Evolutionary conservation across 2,888 invertebrate species (phyloP), one percentile per base, ranked within the genome.

Genomic region (Allophyes oxyacanthae): DNA sequence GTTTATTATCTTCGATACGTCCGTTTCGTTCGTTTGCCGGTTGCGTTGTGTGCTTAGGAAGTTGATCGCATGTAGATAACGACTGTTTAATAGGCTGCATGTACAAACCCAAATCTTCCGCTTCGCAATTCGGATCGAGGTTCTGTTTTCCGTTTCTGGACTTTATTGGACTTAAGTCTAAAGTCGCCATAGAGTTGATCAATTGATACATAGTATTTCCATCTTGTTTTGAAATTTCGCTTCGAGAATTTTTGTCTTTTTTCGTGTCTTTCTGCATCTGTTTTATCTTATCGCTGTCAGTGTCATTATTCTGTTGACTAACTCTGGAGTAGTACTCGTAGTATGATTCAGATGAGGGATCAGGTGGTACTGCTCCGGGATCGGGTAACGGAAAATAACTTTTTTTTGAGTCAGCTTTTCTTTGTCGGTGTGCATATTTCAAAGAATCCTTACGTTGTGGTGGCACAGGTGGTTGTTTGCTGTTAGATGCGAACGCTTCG

Each of bases 321-420:
- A 94, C 90, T 84, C 94, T 86, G 56, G 94, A 93, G 74, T 94
- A 94, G 72, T 94, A 94, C 69, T 94, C 94, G 53, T 94, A 94
- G 65, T 94, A 94, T 28, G 94, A 93, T 79, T 94, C 94, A 20
- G 93, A 91, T 7, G 88, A 88, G 15, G 94, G 94, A 64, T 94
- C 94, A 28, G 86, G 85, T 6, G 92, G 94, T 33, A 91, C 91
- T 4, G 92, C 91, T 0, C 92, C 94, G 11, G 92, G 93, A 61
- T 94, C 94, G 6, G 94, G 94, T 49, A 92, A 78, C 15, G 91
- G 91, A 58, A 89, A 87, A 52, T 85, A 87, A 79, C 83, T 88
- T 78, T 91, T 91, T 75, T 92, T 92, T 2, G 90, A 83, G 72
- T 94, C 94, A 30, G 76, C 87, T 77, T 94, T 94, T 75, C 94